Percentiles rank a stretch among this genome's conserved stretches.
Evolutionary conservation across 2,888 invertebrate species (phyloP).

Genomic region (Torymus aiolomorphi): DNA sequence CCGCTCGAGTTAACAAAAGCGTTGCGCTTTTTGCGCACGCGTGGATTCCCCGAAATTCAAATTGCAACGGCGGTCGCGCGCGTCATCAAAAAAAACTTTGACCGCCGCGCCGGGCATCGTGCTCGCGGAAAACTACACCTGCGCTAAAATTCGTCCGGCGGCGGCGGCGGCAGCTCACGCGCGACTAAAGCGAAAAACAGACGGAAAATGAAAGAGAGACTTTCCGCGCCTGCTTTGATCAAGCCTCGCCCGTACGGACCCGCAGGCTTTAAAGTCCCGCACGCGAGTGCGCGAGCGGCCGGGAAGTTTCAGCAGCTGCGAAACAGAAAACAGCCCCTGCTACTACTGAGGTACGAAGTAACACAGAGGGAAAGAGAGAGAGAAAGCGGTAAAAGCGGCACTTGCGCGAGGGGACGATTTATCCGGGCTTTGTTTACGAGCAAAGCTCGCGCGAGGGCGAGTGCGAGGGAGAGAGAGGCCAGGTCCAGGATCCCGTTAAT

Average conservation of each 20-base stretch:
- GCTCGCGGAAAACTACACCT: too few relatives aligned
- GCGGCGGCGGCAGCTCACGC: too few relatives aligned
- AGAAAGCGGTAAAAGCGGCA: slow-evolving; percentile 27
- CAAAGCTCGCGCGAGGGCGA: slow-evolving; percentile 23
- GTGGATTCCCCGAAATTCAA: too few relatives aligned
- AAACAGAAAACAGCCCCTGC: slow-evolving; percentile 47
- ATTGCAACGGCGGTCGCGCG: too few relatives aligned
- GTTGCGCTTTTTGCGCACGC: too few relatives aligned
- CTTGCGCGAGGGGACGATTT: slow-evolving; percentile 61
- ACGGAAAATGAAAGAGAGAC: slow-evolving; percentile 20
- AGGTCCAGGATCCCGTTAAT: slow-evolving; percentile 61
- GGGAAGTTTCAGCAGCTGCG: slow-evolving; percentile 44
- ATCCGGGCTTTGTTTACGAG: slow-evolving; percentile 68
- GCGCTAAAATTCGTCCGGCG: too few relatives aligned
- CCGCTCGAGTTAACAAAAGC: too few relatives aligned
- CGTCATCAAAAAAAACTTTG: too few relatives aligned
- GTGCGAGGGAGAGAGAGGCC: slow-evolving; percentile 9
- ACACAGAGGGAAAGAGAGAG: slow-evolving; percentile 23
- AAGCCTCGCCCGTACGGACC: slow-evolving; percentile 35
- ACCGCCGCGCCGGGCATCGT: too few relatives aligned
- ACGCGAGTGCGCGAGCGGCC: slow-evolving; percentile 11
- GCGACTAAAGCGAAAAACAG: slow-evolving; percentile 23
- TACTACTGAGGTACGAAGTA: slow-evolving; percentile 28
- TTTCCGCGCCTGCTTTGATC: slow-evolving; percentile 38
- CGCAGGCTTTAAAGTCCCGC: slow-evolving; percentile 49